Base-by-base conservation (phyloP, 2,797 vertebrate species). In the Meriones psammophilus region DNA sequence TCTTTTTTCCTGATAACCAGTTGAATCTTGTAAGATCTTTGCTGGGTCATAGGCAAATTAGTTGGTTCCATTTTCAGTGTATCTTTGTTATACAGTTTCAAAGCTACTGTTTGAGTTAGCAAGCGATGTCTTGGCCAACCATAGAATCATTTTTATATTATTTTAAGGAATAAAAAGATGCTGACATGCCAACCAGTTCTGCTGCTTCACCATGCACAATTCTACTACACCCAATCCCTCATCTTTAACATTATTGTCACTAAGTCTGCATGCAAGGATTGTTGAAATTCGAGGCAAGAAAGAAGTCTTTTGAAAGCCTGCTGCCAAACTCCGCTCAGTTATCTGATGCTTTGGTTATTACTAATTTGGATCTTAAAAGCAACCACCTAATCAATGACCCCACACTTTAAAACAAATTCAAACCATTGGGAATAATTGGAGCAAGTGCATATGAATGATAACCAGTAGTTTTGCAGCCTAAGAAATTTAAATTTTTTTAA, bases 11-110 rank as follows among this genome's bases (percentile, higher is more conserved):
- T 39, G 30, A 0, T 26, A 97, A 94, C 97, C 17, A 96, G 89
- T 0, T 0, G 83, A 95, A 96, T 96, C 92, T n/a, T 86, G 83
- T 71, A 96, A 97, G 88, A 95, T 96, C 97, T 98, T 96, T 96
- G 97, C 86, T 97, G 1, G 4, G 91, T 91, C 97, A 94, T 97
- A 98, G 97, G 95, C 95, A 97, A 97, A 97, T 98, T 97, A 95
- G 94, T 80, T 97, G 96, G 93, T 97, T 97, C 88, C 88, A 94
- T 96, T 98, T 97, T 97, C 94, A 94, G 0, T 1, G 1, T 90
- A 94, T 96, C 0, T 94, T 96, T 97, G 87, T 71, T 8, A 0
- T 97, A 80, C 84, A 97, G 94, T 97, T 97, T 98, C 97, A 95
- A 95, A 94, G 96, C 79, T 94, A 97, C 97, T 93, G 85, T 94